Evolutionary conservation across 2,888 invertebrate species (phyloP).

Genomic region (Drosophila fungiperda): DNA sequence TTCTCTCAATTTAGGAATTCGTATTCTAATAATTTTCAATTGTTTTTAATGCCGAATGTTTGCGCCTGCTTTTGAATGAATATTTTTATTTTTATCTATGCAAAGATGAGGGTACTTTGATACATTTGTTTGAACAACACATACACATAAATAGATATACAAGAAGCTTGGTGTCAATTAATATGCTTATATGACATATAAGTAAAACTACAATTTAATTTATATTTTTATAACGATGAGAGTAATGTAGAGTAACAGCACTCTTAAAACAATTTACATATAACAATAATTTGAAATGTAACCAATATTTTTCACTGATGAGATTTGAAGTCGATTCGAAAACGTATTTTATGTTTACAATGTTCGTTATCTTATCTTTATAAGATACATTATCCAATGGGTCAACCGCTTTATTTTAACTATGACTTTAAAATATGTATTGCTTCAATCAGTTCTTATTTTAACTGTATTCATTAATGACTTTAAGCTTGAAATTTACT

Average conservation of each 20-base stretch:
- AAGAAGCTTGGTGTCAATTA: constrained; percentile 62
- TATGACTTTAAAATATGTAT: background rate
- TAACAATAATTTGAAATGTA: background rate
- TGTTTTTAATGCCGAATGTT: constrained; percentile 63
- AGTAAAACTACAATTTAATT: constrained; percentile 30
- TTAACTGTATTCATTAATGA: background rate
- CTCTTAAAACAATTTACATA: constrained; percentile 10
- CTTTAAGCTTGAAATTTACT: background rate
- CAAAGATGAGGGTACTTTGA: constrained; percentile 33
- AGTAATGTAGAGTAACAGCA: background rate
- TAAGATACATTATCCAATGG: background rate
- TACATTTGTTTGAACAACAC: constrained; percentile 25
- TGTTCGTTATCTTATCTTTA: background rate
- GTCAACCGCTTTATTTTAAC: background rate
- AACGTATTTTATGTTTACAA: background rate
- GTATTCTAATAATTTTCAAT: constrained; percentile 54
- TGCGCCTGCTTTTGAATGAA: constrained; percentile 55
- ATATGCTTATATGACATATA: constrained; percentile 34
- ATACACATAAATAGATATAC: constrained; percentile 28
- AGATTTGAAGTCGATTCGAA: constrained; percentile 1
- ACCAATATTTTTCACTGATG: background rate
- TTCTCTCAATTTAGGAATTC: constrained; percentile 23
- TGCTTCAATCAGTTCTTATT: background rate
- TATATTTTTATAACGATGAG: constrained; percentile 15
- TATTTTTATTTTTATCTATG: constrained; percentile 23